Percentiles rank a stretch among this genome's conserved stretches.
These are phyloP conservation scores for Drosophila maculinotata DNA, from an alignment of 2,888 invertebrate genomes.

Conservation along the genomic window DNA sequence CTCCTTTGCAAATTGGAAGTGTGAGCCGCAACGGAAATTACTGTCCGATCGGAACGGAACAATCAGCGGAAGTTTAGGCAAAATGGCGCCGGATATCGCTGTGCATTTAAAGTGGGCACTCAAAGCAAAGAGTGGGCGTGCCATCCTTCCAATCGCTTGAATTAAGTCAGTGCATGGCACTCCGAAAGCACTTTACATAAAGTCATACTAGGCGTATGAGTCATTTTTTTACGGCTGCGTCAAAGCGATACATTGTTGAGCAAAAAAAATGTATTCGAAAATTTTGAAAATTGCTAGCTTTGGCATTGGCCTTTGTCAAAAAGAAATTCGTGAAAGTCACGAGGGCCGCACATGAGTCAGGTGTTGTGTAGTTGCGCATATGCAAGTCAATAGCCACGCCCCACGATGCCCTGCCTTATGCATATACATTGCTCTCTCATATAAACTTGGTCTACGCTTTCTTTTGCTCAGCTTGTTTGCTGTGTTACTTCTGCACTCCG, in stretches of 20 bases:
- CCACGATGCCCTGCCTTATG: no score
- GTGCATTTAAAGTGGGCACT: conserved; percentile 5
- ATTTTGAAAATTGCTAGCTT: no score
- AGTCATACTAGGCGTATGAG: conserved; percentile 10
- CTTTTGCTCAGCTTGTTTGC: no score
- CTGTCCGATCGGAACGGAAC: conserved; percentile 11
- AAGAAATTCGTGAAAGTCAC: no score
- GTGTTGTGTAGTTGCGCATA: no score
- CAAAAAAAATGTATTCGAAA: no score
- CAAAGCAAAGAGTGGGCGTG: neutral
- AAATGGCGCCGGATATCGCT: conserved; percentile 28
- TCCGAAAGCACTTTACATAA: neutral
- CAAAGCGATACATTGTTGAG: conserved; percentile 7
- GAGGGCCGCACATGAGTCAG: no score
- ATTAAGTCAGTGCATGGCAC: neutral
- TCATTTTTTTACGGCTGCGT: conserved; percentile 4
- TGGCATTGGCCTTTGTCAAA: no score
- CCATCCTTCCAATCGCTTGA: neutral
- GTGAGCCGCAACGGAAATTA: conserved; percentile 25
- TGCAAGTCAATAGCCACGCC: no score
- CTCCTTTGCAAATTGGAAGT: conserved; percentile 8
- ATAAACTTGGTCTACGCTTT: no score
- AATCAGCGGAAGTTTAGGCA: conserved; percentile 32
- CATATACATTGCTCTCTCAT: no score
- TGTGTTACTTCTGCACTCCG: no score